phyloP scores from a whole-genome alignment of 2,113 vertebrate genomes.

The Orthonyx spaldingii region DNA sequence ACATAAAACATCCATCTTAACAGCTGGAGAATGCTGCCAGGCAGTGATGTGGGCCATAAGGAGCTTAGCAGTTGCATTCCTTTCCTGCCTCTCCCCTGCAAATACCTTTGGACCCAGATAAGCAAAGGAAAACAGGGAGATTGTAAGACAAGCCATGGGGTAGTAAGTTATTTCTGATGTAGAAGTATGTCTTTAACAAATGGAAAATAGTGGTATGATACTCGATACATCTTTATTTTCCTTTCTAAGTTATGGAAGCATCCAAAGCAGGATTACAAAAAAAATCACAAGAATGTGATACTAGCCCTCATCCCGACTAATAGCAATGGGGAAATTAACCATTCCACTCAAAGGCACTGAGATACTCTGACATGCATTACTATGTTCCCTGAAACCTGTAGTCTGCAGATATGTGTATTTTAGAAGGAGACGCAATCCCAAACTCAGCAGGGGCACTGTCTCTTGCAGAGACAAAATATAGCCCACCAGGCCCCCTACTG shows the following conservation, averaged over 20 bases:
- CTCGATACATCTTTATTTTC: neutral
- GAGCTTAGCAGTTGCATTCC: conserved; percentile 40
- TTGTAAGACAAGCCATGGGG: conserved; percentile 6
- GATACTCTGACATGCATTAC: neutral
- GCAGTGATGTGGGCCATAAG: neutral
- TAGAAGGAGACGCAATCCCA: neutral
- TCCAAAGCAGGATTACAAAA: neutral
- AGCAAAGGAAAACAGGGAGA: neutral
- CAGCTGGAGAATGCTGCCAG: conserved; percentile 43
- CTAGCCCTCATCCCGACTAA: neutral
- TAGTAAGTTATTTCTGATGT: conserved; percentile 24
- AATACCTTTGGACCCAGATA: neutral
- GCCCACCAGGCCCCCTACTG: neutral
- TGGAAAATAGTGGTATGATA: neutral
- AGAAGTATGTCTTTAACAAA: conserved; percentile 24
- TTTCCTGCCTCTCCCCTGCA: conserved; percentile 18
- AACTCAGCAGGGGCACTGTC: neutral
- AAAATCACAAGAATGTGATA: neutral
- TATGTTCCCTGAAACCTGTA: neutral
- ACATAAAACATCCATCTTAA: conserved; percentile 20
- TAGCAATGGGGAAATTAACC: neutral
- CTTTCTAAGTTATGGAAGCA: neutral
- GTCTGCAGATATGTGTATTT: neutral
- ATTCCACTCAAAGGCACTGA: neutral
- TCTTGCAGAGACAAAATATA: neutral